phyloP scores from a whole-genome alignment of 2,113 vertebrate genomes.

The Montifringilla adamsi region DNA sequence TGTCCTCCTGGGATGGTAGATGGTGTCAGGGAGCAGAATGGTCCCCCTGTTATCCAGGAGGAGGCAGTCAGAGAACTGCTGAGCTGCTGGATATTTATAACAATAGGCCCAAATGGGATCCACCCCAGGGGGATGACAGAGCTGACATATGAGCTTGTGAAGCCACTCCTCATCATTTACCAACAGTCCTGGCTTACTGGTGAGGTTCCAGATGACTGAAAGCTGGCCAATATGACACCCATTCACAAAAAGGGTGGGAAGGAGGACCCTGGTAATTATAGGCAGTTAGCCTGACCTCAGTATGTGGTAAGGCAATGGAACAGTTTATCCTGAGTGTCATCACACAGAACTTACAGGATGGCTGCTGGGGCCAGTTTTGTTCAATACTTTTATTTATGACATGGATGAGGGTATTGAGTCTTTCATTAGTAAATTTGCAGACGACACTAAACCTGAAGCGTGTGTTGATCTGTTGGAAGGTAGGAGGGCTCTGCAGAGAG shows the following conservation, averaged over 20 bases:
- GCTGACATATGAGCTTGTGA: neutral
- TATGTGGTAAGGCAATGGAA: neutral
- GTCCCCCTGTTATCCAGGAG: neutral
- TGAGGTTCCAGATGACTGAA: neutral
- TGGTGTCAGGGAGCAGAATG: neutral
- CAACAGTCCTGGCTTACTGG: neutral
- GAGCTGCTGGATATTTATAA: neutral
- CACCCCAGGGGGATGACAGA: neutral
- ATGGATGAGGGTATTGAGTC: neutral
- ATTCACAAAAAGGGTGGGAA: neutral
- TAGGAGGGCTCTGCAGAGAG: neutral
- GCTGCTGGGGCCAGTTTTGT: too few species aligned
- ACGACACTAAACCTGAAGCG: fast-evolving
- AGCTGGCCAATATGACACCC: neutral
- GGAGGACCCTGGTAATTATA: neutral
- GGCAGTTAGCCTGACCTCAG: neutral
- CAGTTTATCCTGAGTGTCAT: too few species aligned
- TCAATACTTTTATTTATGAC: neutral
- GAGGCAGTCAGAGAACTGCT: neutral
- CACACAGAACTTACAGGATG: too few species aligned
- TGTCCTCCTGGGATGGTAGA: neutral
- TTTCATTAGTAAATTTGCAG: neutral
- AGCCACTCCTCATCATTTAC: neutral
- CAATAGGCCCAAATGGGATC: neutral
- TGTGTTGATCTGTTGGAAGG: neutral